phyloP scores from a whole-genome alignment of 2,113 vertebrate genomes.

The Pluvianellus socialis region DNA sequence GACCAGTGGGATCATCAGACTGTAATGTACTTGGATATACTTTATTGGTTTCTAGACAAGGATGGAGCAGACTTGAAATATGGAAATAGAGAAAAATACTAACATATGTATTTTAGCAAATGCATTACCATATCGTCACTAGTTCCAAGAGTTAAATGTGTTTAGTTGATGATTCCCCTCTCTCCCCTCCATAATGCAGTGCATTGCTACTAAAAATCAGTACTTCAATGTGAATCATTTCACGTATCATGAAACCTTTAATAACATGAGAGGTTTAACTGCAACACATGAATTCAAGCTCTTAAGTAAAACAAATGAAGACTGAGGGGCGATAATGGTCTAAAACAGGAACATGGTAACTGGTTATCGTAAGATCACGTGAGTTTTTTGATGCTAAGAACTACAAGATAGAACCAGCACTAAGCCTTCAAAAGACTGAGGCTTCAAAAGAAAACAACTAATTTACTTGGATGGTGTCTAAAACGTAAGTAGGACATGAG shows the following conservation, averaged over 20 bases:
- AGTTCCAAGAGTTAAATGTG: not conserved
- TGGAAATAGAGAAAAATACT: not conserved
- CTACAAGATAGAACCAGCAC: not conserved
- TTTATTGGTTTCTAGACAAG: not conserved
- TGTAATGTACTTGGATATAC: not conserved
- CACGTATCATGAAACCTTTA: not conserved
- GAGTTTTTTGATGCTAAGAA: not conserved
- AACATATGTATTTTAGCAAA: not conserved
- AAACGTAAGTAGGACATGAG: not conserved
- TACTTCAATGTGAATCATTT: not conserved
- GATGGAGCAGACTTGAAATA: not conserved
- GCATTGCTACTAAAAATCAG: not conserved
- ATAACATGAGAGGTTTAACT: not conserved
- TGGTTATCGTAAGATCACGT: not conserved
- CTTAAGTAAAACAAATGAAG: not conserved
- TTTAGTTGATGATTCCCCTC: not conserved
- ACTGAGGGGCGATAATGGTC: not conserved
- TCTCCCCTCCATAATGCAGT: not conserved
- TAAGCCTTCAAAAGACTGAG: constrained; percentile 1
- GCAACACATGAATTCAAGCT: constrained; percentile 28
- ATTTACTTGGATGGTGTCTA: constrained; percentile 32
- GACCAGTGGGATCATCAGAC: not conserved
- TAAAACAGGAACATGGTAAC: not conserved
- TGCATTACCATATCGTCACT: not conserved
- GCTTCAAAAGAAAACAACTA: constrained; percentile 19